These are phyloP conservation scores for Drosophila kepulauana DNA, from an alignment of 1,140 invertebrate genomes.

Conservation along the genomic window DNA sequence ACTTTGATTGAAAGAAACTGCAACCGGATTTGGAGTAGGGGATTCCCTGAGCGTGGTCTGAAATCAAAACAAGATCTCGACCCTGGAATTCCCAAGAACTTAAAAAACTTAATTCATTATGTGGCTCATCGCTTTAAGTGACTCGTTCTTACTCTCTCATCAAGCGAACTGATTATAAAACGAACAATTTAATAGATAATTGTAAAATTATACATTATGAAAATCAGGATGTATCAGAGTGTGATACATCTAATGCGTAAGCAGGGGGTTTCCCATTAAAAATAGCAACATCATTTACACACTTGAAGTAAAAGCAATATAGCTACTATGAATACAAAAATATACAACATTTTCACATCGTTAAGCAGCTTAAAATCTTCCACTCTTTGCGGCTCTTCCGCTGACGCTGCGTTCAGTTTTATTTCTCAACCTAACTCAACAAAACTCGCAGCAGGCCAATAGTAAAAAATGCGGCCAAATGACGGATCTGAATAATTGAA, in stretches of 20 bases:
- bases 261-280: neutral
- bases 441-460: conserved; percentile 17
- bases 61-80: conserved; percentile 5
- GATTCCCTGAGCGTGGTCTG: conserved; percentile 17
- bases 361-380: conserved; percentile 50
- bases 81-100: conserved; percentile 31
- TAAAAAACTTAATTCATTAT: neutral
- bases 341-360: conserved; percentile 32
- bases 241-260: neutral
- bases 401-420: conserved; percentile 4
- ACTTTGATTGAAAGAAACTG: neutral
- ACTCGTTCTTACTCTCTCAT: conserved; percentile 8
- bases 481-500: conserved; percentile 51
- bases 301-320: conserved; percentile 14
- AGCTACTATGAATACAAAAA: neutral
- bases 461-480: conserved; percentile 40
- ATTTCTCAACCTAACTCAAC: conserved; percentile 42
- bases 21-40: conserved; percentile 32
- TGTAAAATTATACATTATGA: neutral
- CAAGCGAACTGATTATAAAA: neutral
- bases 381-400: conserved; percentile 13
- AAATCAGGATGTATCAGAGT: neutral
- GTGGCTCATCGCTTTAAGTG: neutral
- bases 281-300: neutral
- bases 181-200: neutral